These are phyloP conservation scores for Galago senegalensis DNA, from an alignment of 2,797 vertebrate species.

Conservation along the genomic window DNA sequence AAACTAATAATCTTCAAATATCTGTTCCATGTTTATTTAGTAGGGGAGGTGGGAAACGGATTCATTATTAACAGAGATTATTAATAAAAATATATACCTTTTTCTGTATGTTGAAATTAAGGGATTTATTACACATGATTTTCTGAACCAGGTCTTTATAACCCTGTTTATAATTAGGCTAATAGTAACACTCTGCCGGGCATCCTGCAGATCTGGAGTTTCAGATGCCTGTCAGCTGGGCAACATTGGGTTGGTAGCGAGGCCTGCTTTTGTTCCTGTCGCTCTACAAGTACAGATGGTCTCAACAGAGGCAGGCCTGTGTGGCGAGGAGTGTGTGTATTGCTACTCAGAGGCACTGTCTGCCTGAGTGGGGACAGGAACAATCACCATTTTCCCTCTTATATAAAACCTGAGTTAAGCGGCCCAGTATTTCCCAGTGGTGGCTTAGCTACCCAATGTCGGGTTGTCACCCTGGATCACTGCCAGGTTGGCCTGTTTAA, in stretches of 20 bases:
- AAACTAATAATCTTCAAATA: slow-evolving; percentile 8
- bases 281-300: neutral
- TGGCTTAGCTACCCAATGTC: neutral
- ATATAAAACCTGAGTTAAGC: neutral
- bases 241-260: neutral
- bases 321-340: neutral
- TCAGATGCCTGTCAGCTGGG: slow-evolving; percentile 9
- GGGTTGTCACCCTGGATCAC: neutral
- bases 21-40: slow-evolving; percentile 43
- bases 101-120: slow-evolving; percentile 58
- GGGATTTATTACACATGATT: neutral
- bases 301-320: neutral
- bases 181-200: neutral
- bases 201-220: neutral
- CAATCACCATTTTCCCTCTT: neutral
- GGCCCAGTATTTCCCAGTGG: neutral
- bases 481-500: slow-evolving; percentile 12
- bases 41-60: neutral
- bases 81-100: neutral
- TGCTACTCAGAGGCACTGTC: neutral
- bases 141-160: slow-evolving; percentile 41
- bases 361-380: neutral
- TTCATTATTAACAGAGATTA: slow-evolving; percentile 12
- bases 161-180: neutral
- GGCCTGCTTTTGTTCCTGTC: neutral